A percentile compares a stretch with the other conserved stretches of the same genome.
Conservation (phyloP, 2,797 vertebrate species). For the Halcyon leucocephala region DNA sequence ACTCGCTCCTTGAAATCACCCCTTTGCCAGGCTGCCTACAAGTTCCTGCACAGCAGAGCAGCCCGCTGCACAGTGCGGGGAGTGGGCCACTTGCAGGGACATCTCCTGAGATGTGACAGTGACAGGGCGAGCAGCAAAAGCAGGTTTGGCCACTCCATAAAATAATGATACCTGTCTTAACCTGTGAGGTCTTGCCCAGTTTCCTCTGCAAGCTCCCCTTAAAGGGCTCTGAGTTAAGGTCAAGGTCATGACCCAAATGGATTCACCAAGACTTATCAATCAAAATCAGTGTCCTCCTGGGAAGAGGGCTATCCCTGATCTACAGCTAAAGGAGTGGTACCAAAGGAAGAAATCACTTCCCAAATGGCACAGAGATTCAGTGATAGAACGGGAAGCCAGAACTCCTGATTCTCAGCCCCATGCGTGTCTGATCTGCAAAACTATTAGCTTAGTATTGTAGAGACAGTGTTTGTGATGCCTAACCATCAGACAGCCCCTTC, state of each 20-base stretch:
- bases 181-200: neutral
- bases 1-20: neutral
- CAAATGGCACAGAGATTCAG: neutral
- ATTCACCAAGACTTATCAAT: neutral
- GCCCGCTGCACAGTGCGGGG: neutral
- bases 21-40: neutral
- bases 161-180: neutral
- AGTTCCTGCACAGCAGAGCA: neutral
- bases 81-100: neutral
- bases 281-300: neutral
- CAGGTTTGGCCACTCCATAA: neutral
- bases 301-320: neutral
- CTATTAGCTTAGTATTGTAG: neutral
- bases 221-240: neutral
- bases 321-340: neutral
- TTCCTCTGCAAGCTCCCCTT: neutral
- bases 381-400: neutral
- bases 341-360: neutral
- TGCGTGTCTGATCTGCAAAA: neutral
- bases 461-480: neutral
- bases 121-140: neutral
- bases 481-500: neutral
- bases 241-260: neutral
- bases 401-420: neutral
- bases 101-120: neutral